Base-by-base conservation (phyloP, 1,140 invertebrate species). In the Ceratitis capitata region DNA sequence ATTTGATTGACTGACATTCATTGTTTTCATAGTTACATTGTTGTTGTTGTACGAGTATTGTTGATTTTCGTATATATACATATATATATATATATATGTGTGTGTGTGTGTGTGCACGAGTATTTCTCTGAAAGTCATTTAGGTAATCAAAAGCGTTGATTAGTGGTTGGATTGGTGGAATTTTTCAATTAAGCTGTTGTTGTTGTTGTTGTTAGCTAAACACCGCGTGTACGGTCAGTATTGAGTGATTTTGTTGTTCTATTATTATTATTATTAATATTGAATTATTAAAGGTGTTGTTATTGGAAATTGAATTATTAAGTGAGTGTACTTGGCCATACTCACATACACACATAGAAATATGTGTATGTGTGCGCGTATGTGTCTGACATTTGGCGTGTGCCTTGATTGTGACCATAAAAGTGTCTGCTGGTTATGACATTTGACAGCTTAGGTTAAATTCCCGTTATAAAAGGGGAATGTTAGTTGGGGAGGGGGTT, bases 231-330 rank as follows among this genome's bases (percentile, higher is more conserved):
- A n/a, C 45, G 39, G 19, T 42, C 19, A 39, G 39, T 78, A 45
- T 39, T 42, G 35, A 74, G 35, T 32, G n/a, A 35, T n/a, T n/a
- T 12, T 78, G 69, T 78, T 19, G n/a, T 78, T n/a, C n/a, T n/a
- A n/a, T n/a, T n/a, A n/a, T n/a, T n/a, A n/a, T n/a, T 69, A 69
- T 78, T 78, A 78, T 78, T 78, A 69, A 69, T 69, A 19, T 32
- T 69, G 61, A 35, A 69, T 69, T 69, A 69, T 69, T 69, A 39
- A 69, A 10, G 16, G 61, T 16, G 32, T 19, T 69, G 61, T 69
- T 69, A 69, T 32, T 39, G 29, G 61, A 39, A 69, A 69, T 35
- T 35, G 14, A 69, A 69, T 69, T 69, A 69, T 69, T 39, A 53
- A 19, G n/a, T n/a, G n/a, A n/a, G n/a, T n/a, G n/a, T n/a, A n/a